A percentile compares a stretch with the other conserved stretches of the same genome.
These are phyloP conservation scores for Nothobranchius kuhntae DNA, from an alignment of 2,113 vertebrate species.

Conservation along the genomic window DNA sequence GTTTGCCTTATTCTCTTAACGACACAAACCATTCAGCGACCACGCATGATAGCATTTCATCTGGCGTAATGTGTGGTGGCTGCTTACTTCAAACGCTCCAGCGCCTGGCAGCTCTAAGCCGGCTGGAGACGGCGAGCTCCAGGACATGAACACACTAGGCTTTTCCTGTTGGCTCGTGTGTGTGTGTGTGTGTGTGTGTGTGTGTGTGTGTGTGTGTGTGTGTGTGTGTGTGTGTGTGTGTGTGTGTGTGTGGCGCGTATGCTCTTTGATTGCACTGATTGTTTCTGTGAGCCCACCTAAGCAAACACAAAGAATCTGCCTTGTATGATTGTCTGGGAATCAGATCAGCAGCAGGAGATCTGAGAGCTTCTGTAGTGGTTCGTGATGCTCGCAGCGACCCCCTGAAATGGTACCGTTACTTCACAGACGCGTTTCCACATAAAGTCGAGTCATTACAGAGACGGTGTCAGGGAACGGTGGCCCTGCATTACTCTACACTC, in stretches of 20 bases:
- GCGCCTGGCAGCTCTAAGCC: conserved; percentile 53
- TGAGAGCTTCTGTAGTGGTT: conserved; percentile 52
- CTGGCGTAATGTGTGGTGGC: conserved; percentile 76
- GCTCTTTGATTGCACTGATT: conserved; percentile 78
- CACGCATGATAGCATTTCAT: conserved; percentile 80
- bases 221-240: conserved; percentile 35
- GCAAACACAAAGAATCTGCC: conserved; percentile 76
- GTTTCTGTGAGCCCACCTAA: conserved; percentile 71
- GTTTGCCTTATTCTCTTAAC: conserved; percentile 79
- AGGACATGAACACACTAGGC: conserved; percentile 55
- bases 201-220: no score
- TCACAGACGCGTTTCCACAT: conserved; percentile 15
- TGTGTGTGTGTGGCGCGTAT: conserved; percentile 11
- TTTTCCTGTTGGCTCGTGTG: conserved; percentile 60
- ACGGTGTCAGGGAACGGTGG: conserved; percentile 31
- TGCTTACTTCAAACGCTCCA: conserved; percentile 74
- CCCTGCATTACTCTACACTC: conserved; percentile 29
- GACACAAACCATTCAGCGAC: conserved; percentile 82
- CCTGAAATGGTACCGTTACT: conserved; percentile 55
- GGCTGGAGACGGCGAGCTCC: conserved; percentile 56
- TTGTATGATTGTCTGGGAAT: conserved; percentile 74
- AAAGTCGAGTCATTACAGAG: conserved; percentile 48
- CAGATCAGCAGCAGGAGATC: conserved; percentile 69
- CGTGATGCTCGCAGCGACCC: conserved; percentile 43
- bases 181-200: neutral